Percentiles rank a stretch among this genome's conserved stretches.
Evolutionary conservation across 2,888 invertebrate species (phyloP).

Genomic region (Drosophila nr. perissopoda): DNA sequence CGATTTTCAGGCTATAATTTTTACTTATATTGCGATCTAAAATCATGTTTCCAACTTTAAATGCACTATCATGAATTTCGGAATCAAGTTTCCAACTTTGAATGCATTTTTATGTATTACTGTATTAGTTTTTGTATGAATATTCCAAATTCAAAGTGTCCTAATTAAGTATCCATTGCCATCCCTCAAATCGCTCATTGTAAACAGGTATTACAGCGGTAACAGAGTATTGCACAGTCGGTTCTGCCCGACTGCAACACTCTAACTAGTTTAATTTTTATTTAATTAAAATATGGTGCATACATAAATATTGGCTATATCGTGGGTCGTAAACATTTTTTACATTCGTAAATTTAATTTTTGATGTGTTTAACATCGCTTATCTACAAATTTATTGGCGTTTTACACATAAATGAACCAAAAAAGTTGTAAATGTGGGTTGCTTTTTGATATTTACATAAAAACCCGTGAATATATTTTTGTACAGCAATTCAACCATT

Average conservation of each 20-base stretch:
- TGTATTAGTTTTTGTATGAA: neutral
- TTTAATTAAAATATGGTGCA: conserved; percentile 60
- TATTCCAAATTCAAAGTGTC: neutral
- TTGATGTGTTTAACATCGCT: conserved; percentile 30
- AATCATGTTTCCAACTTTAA: neutral
- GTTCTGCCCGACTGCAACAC: neutral
- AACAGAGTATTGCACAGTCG: neutral
- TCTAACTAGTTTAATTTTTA: conserved; percentile 34
- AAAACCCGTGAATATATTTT: conserved; percentile 43
- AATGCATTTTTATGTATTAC: neutral
- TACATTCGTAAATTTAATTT: conserved; percentile 26
- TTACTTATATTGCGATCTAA: neutral
- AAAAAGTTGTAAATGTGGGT: conserved; percentile 43
- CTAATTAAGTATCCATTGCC: neutral
- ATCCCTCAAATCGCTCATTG: neutral
- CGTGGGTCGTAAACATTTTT: conserved; percentile 41
- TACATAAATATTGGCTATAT: conserved; percentile 40
- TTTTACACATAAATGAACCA: conserved; percentile 50
- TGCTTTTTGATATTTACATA: conserved; percentile 30
- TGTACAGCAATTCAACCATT: conserved; percentile 55
- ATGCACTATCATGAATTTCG: neutral
- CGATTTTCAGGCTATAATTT: too few species aligned
- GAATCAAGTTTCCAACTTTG: neutral
- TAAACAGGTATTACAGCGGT: neutral
- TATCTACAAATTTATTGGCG: conserved; percentile 42